A percentile compares a stretch with the other conserved stretches of the same genome.
Evolutionary conservation across 2,113 vertebrate species (phyloP).

Genomic region (Mesitornis unicolor): DNA sequence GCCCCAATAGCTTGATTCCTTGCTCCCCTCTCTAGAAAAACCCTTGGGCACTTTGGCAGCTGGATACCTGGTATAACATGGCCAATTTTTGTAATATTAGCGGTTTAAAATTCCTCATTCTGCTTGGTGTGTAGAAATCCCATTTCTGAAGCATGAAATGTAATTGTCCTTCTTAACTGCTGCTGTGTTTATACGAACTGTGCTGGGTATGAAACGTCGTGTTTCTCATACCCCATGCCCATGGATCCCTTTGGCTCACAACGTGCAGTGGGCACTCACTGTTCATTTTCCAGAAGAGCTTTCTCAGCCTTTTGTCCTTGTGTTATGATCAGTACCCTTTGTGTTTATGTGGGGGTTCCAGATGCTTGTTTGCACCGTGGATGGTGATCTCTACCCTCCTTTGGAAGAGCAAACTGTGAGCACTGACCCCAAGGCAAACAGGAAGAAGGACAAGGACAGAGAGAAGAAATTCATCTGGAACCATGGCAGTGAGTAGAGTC

Average conservation of each 20-base stretch:
- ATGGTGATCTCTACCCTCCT: conserved; percentile 94
- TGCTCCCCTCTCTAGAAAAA: background rate
- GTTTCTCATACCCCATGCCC: background rate
- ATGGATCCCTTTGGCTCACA: background rate
- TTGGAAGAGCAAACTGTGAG: conserved; percentile 89
- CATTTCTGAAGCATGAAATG: background rate
- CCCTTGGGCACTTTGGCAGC: background rate
- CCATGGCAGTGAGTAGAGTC: conserved; percentile 89
- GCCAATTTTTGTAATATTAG: background rate
- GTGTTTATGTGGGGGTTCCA: conserved; percentile 44
- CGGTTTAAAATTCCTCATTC: background rate
- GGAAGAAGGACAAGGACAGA: conserved; percentile 93
- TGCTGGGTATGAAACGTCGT: background rate
- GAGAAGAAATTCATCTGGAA: conserved; percentile 98
- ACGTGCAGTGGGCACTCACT: background rate
- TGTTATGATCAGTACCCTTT: background rate
- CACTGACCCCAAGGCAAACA: conserved; percentile 91
- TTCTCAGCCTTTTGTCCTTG: background rate
- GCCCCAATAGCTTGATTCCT: background rate
- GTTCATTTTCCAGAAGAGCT: background rate
- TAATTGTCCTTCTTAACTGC: background rate
- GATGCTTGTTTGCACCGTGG: conserved; percentile 95
- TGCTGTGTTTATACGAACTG: background rate
- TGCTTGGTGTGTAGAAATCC: background rate
- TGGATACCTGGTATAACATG: background rate